A percentile compares a stretch with the other conserved stretches of the same genome.
These are phyloP conservation scores for Cheilosia urbana DNA, from an alignment of 2,888 invertebrate genomes.

Conservation along the genomic window DNA sequence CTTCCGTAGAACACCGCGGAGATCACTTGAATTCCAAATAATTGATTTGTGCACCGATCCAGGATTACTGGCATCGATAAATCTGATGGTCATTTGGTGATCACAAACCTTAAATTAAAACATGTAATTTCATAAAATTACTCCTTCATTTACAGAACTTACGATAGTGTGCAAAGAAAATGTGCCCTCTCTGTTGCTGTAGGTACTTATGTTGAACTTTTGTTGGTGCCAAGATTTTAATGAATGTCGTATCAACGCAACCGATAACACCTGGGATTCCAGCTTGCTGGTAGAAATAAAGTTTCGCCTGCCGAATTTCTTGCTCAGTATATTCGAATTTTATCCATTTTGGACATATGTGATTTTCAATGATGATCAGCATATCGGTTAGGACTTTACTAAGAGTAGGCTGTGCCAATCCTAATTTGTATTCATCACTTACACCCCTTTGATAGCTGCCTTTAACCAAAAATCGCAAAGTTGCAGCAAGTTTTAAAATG, in stretches of 20 bases:
- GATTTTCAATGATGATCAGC: constrained; percentile 19
- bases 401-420: constrained; percentile 34
- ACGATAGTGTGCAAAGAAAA: constrained; percentile 41
- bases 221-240: constrained; percentile 6
- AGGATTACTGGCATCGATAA: constrained; percentile 12
- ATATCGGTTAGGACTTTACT: constrained; percentile 36
- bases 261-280: constrained; percentile 43
- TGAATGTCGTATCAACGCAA: constrained; percentile 20
- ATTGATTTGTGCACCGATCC: constrained; percentile 1
- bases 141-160: neutral
- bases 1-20: neutral
- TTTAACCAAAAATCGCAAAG: constrained; percentile 7
- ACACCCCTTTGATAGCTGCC: constrained; percentile 14
- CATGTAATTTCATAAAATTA: neutral
- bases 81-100: constrained; percentile 24
- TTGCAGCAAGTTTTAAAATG: constrained; percentile 24
- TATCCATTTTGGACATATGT: constrained; percentile 46
- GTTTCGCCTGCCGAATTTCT: constrained; percentile 17
- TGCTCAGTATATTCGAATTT: constrained; percentile 10
- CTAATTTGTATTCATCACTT: constrained; percentile 28
- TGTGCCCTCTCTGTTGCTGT: constrained; percentile 16
- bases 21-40: constrained; percentile 8
- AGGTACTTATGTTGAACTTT: constrained; percentile 13
- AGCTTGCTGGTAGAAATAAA: constrained; percentile 23
- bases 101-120: constrained; percentile 32